Base-by-base conservation (phyloP, 2,888 invertebrate genomes). In the Cylindroiulus punctatus region DNA sequence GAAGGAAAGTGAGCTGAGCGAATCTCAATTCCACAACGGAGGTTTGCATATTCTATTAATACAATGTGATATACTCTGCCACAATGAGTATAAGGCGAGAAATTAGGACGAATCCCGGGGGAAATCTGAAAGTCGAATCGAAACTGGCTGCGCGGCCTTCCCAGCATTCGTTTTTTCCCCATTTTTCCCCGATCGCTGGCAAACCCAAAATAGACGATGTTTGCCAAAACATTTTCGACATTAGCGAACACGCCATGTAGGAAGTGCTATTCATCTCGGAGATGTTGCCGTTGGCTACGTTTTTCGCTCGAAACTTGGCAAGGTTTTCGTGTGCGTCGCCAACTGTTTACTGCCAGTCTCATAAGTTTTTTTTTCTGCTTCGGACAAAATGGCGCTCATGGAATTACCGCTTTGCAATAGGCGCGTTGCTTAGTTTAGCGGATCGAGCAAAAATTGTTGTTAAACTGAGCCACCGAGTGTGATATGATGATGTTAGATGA, bases 191-290 rank as follows among this genome's bases (percentile, higher is more conserved):
- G 26, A 65, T 26, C 22, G 65, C 65, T 26, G 65, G 65, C 65
- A 26, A 65, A 26, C 22, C 65, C 10, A 26, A 65, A 65, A 65
- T 26, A 26, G 65, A 65, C 65, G 65, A 65, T 26, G 65, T 65
- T 65, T 65, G 65, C 65, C 65, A 65, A 65, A 65, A 65, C 65
- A 65, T 65, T 65, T 65, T 65, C 65, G 19, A 65, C 65, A 65
- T 65, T 65, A 65, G 65, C 65, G 65, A 65, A 65, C 65, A 26
- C n/a, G 65, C 65, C 26, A 65, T 65, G 65, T 65, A 65, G 65
- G 65, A 65, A 65, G 52, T 52, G 52, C 22, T 65, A n/a, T 65
- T 65, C 65, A 12, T 65, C 65, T 65, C 65, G 65, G 22, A 65
- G 22, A 65, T 26, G 26, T 65, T 65, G 65, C 65, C 19, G 52